Conservation (phyloP, 2,113 vertebrate species). For the Nibea coibor region DNA sequence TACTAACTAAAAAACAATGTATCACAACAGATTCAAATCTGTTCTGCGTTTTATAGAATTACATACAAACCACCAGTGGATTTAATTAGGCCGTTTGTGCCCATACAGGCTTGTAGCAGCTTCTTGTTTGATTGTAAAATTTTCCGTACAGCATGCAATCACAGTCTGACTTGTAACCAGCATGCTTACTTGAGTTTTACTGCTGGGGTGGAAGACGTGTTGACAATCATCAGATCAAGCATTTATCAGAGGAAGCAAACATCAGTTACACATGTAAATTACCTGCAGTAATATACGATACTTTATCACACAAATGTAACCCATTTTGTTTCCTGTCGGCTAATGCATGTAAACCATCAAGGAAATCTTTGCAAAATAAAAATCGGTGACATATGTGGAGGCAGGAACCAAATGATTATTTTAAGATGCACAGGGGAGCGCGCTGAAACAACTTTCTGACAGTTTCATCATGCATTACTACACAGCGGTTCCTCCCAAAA, state of each 20-base stretch:
- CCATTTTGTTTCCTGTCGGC: constrained; percentile 72
- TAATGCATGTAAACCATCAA: constrained; percentile 68
- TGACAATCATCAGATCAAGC: constrained; percentile 63
- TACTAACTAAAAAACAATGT: constrained; percentile 17
- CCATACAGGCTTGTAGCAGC: neutral
- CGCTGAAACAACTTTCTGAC: constrained; percentile 83
- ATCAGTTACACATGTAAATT: constrained; percentile 67
- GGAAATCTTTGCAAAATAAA: constrained; percentile 48
- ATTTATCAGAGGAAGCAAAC: constrained; percentile 62
- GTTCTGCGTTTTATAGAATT: constrained; percentile 19
- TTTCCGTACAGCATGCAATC: constrained; percentile 2
- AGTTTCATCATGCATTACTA: constrained; percentile 86
- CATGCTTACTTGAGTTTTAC: constrained; percentile 20
- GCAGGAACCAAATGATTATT: constrained; percentile 80
- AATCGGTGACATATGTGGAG: constrained; percentile 64
- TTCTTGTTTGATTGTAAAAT: constrained; percentile 37
- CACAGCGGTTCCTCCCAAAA: constrained; percentile 80
- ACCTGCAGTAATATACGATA: constrained; percentile 60
- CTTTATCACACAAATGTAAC: constrained; percentile 68
- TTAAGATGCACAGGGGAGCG: constrained; percentile 79
- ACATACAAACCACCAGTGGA: constrained; percentile 10
- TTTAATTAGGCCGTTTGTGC: constrained; percentile 46
- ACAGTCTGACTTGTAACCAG: constrained; percentile 13
- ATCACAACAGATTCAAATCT: constrained; percentile 35
- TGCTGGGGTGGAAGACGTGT: constrained; percentile 7